Conservation (phyloP, 2,797 vertebrate species). For the Apodemus agrarius region DNA sequence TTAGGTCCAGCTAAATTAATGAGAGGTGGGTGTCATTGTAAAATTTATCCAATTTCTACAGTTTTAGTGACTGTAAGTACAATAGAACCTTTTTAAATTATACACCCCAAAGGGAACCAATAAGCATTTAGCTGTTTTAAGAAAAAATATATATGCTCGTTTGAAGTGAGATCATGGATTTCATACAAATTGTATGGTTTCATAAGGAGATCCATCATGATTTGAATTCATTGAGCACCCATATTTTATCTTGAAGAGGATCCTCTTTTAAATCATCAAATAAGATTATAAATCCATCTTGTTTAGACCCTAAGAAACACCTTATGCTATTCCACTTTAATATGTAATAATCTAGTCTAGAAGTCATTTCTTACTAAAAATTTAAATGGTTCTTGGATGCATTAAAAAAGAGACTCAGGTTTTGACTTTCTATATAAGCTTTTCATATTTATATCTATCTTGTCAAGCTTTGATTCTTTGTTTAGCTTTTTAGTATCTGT, state of each 20-base stretch:
- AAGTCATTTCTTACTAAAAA: conserved; percentile 63
- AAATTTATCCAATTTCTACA: too few relatives aligned
- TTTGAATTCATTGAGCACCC: conserved; percentile 14
- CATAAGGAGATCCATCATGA: conserved; percentile 5
- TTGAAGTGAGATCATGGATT: conserved; percentile 57
- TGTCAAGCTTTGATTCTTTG: not conserved
- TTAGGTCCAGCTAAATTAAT: too few relatives aligned
- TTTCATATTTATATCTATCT: not conserved
- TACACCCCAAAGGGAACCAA: conserved; percentile 57
- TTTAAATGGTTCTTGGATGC: not conserved
- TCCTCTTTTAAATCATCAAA: conserved; percentile 22
- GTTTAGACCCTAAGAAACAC: conserved; percentile 35
- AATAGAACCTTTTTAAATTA: conserved; percentile 56
- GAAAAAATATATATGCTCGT: conserved; percentile 9
- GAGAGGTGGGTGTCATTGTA: too few relatives aligned
- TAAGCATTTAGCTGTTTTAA: conserved; percentile 43
- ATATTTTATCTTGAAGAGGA: conserved; percentile 35
- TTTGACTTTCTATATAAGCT: not conserved
- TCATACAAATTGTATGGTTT: conserved; percentile 32
- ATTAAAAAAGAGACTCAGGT: not conserved
- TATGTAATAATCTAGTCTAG: not conserved
- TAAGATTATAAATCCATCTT: not conserved
- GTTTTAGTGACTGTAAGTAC: not conserved
- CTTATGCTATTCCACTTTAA: not conserved
- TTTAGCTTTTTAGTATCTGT: not conserved